Evolutionary conservation across 2,113 vertebrate species (phyloP).

Genomic region (Dasyprocta punctata): DNA sequence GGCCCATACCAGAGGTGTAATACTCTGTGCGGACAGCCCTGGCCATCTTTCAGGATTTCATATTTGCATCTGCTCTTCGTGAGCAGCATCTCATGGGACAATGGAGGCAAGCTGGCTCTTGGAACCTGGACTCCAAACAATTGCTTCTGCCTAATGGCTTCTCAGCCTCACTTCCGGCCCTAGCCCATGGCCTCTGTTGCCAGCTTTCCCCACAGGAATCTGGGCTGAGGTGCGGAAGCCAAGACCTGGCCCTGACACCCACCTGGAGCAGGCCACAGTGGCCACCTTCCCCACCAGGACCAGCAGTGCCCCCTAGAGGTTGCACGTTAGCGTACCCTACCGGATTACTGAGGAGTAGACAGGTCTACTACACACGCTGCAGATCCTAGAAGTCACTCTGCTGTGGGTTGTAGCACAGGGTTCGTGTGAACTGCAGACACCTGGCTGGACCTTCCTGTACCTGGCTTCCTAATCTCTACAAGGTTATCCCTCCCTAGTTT

Average conservation of each 20-base stretch:
- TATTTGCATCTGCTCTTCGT: background rate
- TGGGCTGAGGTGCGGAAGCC: background rate
- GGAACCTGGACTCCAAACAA: background rate
- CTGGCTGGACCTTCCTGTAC: background rate
- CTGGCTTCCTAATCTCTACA: background rate
- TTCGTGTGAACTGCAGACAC: too few relatives aligned
- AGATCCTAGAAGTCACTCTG: background rate
- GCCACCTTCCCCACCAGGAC: background rate
- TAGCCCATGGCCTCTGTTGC: background rate
- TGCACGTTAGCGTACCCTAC: fast-evolving
- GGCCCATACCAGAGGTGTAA: background rate
- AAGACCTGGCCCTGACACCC: background rate
- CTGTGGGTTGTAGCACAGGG: background rate
- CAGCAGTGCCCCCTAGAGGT: background rate
- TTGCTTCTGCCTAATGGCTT: background rate
- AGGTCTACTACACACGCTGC: background rate
- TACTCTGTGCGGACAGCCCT: background rate
- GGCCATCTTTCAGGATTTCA: background rate
- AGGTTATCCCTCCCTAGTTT: background rate
- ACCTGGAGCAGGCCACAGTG: background rate
- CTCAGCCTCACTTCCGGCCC: background rate
- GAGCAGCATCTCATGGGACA: background rate
- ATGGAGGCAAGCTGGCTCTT: background rate
- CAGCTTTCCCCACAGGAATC: background rate
- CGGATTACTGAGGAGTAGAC: background rate